phyloP scores from a whole-genome alignment of 2,888 invertebrate genomes.

The Tachystola acroxantha region DNA sequence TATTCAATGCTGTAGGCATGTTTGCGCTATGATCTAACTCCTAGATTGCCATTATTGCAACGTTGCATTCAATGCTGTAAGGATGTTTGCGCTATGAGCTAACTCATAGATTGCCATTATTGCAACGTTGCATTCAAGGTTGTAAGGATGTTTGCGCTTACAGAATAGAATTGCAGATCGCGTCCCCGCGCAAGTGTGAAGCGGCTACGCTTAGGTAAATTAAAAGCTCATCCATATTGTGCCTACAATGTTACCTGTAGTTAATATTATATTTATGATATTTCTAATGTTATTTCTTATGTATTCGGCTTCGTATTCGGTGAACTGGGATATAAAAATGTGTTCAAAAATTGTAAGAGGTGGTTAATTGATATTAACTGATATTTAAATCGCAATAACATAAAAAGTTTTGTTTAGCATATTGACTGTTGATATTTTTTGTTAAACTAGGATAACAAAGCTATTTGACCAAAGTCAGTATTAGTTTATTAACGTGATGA shows the following conservation, averaged over 20 bases:
- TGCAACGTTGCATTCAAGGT: too few relatives aligned
- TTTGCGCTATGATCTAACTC: too few relatives aligned
- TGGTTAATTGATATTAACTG: constrained; percentile 62
- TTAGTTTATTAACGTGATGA: constrained; percentile 70
- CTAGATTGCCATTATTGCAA: too few relatives aligned
- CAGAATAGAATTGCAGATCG: too few relatives aligned
- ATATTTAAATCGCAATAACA: constrained; percentile 70
- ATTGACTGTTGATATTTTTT: constrained; percentile 74
- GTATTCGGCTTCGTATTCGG: constrained; percentile 45
- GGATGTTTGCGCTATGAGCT: too few relatives aligned
- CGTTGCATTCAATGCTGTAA: too few relatives aligned
- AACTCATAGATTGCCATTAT: too few relatives aligned
- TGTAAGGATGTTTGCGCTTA: too few relatives aligned
- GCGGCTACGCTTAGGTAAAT: constrained; percentile 40
- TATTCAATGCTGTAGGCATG: too few relatives aligned
- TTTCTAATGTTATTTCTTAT: constrained; percentile 38
- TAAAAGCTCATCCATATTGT: constrained; percentile 70
- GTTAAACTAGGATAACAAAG: constrained; percentile 76
- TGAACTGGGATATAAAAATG: constrained; percentile 59
- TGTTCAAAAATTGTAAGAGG: constrained; percentile 68
- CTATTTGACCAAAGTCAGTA: constrained; percentile 79
- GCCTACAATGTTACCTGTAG: constrained; percentile 78
- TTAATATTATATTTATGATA: constrained; percentile 49
- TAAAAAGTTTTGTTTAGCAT: constrained; percentile 64
- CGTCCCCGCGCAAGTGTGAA: too few relatives aligned